Evolutionary conservation across 2,113 vertebrate genomes (phyloP).

Genomic region (Mustela lutreola): DNA sequence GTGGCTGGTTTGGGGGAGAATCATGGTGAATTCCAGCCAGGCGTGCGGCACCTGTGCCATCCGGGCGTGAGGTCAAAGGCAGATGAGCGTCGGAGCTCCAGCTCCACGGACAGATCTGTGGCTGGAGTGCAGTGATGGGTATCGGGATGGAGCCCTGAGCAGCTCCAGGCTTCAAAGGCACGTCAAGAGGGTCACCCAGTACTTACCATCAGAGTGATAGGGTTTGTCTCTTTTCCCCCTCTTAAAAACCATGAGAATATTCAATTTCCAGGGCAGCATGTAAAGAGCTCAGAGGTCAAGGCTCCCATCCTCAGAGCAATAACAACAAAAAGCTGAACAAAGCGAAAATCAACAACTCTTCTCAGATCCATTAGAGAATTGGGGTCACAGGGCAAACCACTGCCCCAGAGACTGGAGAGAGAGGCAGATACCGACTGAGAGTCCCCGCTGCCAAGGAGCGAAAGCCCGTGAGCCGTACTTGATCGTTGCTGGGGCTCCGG

Average conservation of each 20-base stretch:
- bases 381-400: background rate
- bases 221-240: accelerated
- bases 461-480: accelerated
- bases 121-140: background rate
- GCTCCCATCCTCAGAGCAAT: background rate
- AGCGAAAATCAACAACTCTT: background rate
- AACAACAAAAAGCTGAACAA: background rate
- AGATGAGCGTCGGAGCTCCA: background rate
- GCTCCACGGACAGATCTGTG: background rate
- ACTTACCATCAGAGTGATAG: background rate
- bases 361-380: background rate
- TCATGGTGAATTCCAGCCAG: background rate
- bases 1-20: too few relatives aligned
- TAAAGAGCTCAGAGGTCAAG: background rate
- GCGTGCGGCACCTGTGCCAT: background rate
- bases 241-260: background rate
- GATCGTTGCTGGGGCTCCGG: background rate
- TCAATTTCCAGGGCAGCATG: too few relatives aligned
- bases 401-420: background rate
- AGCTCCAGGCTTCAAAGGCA: background rate
- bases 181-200: background rate
- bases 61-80: background rate
- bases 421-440: accelerated
- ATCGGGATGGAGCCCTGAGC: accelerated
- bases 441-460: accelerated